Evolutionary conservation across 2,113 vertebrate genomes (phyloP).

Genomic region (Neotoma lepida): DNA sequence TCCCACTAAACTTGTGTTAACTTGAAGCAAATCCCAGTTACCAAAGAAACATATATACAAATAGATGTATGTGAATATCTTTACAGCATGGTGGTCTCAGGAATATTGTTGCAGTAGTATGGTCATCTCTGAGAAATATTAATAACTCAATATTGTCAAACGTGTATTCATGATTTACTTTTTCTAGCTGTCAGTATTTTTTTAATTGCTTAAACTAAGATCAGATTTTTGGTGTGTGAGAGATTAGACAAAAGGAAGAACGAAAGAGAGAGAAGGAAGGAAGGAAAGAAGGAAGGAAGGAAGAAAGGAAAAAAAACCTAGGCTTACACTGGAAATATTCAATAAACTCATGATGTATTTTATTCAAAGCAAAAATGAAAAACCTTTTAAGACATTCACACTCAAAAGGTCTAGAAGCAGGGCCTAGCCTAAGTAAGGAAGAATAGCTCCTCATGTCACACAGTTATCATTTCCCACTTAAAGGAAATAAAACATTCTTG

Average conservation of each 20-base stretch:
- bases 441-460: neutral
- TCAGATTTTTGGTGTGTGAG: neutral
- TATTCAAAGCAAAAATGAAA: slow-evolving; percentile 43
- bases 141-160: neutral
- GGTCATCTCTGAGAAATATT: neutral
- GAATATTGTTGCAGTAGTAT: slow-evolving; percentile 1
- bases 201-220: neutral
- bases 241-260: neutral
- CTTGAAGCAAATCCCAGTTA: slow-evolving; percentile 13
- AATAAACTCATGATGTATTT: slow-evolving; percentile 28
- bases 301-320: neutral
- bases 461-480: neutral
- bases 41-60: neutral
- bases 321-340: neutral
- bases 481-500: neutral
- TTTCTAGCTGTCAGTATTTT: neutral
- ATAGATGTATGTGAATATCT: neutral
- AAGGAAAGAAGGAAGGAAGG: too few species aligned
- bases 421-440: slow-evolving; percentile 4
- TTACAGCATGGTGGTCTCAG: neutral
- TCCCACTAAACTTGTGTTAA: neutral
- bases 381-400: neutral
- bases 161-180: neutral
- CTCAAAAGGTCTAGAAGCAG: slow-evolving; percentile 36
- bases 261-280: neutral